Conservation (phyloP, 2,888 invertebrate genomes). For the Pecten maximus region DNA sequence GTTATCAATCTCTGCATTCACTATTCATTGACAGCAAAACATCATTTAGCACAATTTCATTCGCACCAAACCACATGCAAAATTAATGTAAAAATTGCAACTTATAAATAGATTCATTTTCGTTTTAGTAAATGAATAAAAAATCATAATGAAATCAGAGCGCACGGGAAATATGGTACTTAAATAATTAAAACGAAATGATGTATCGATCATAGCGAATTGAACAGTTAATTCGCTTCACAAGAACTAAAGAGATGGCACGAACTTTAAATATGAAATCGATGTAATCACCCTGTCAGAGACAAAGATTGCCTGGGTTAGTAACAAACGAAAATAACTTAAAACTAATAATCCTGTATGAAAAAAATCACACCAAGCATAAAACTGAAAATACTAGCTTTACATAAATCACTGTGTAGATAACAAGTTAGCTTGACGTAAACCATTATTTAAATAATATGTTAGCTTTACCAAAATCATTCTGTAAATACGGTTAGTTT, state of each 20-base stretch:
- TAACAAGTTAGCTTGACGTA: no score
- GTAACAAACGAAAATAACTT: not conserved
- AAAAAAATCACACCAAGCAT: not conserved
- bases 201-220: not conserved
- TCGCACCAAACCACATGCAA: not conserved
- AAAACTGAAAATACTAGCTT: not conserved
- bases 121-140: slow-evolving; percentile 12
- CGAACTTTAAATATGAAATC: slow-evolving; percentile 18
- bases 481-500: no score
- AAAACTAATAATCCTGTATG: not conserved
- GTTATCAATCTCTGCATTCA: slow-evolving; percentile 7
- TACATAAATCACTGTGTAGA: not conserved
- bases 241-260: slow-evolving; percentile 6
- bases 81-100: slow-evolving; percentile 15
- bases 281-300: not conserved
- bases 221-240: slow-evolving; percentile 23
- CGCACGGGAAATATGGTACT: slow-evolving; percentile 20
- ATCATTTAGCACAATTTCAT: not conserved
- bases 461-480: no score
- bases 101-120: slow-evolving; percentile 20
- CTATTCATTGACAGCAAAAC: not conserved
- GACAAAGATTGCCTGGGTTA: not conserved
- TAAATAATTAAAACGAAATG: slow-evolving; percentile 30
- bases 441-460: no score
- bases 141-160: not conserved